Conservation (phyloP, 2,797 vertebrate genomes). For the Clarias fuscus region DNA sequence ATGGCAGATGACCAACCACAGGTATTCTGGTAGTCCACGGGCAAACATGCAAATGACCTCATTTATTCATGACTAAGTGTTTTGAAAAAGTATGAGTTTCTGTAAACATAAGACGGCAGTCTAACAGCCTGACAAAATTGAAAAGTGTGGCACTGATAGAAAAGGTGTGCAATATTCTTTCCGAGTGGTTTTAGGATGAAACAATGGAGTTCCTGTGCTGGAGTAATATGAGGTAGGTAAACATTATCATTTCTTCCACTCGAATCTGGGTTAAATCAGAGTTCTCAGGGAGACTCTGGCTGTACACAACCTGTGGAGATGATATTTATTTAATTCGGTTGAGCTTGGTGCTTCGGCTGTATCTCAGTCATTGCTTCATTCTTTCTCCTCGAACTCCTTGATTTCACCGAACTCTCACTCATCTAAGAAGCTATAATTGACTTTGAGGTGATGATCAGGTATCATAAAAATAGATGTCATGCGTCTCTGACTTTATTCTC, state of each 20-base stretch:
- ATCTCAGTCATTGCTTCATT: slow-evolving; percentile 17
- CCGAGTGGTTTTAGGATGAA: slow-evolving; percentile 25
- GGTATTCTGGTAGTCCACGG: not conserved
- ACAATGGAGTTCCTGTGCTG: slow-evolving; percentile 46
- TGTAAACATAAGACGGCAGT: not conserved
- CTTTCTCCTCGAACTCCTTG: not conserved
- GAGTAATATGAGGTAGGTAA: slow-evolving; percentile 35
- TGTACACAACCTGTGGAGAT: slow-evolving; percentile 15
- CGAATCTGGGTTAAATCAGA: slow-evolving; percentile 38
- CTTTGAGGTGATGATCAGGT: slow-evolving; percentile 26
- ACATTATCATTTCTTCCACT: slow-evolving; percentile 35
- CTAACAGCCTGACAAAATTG: not conserved
- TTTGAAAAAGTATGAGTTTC: not conserved
- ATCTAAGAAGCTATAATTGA: slow-evolving; percentile 9
- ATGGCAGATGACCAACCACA: slow-evolving; percentile 21
- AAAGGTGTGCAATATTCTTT: slow-evolving; percentile 13
- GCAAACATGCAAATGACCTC: slow-evolving; percentile 16
- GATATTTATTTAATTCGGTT: slow-evolving; percentile 33
- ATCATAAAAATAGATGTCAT: slow-evolving; percentile 25
- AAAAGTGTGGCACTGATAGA: not conserved
- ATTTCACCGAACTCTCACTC: not conserved
- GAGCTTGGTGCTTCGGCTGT: slow-evolving; percentile 17
- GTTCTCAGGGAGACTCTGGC: slow-evolving; percentile 42
- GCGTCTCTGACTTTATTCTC: slow-evolving; percentile 1
- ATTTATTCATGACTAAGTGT: not conserved